These are phyloP conservation scores for Ips typographus DNA, from an alignment of 1,140 invertebrate species.

Conservation along the genomic window DNA sequence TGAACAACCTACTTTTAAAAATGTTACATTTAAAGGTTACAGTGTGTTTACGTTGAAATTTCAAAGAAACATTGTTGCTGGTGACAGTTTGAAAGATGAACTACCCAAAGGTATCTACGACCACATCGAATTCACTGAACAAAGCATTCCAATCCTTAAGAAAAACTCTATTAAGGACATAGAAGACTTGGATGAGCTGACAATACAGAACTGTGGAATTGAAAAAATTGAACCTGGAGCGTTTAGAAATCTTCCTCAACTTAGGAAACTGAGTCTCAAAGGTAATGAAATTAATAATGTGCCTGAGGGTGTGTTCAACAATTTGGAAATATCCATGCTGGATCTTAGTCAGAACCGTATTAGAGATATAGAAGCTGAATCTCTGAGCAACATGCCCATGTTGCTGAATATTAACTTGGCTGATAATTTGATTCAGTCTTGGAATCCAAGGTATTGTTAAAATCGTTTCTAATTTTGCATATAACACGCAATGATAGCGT, in stretches of 20 bases:
- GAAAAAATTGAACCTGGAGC: constrained; percentile 36
- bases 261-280: constrained; percentile 33
- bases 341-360: constrained; percentile 38
- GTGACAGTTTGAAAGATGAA: constrained; percentile 33
- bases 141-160: constrained; percentile 37
- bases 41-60: constrained; percentile 40
- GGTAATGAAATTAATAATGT: constrained; percentile 34
- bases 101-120: constrained; percentile 35
- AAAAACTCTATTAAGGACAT: constrained; percentile 35
- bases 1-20: constrained; percentile 32
- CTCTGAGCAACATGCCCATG: constrained; percentile 34
- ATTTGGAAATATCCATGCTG: constrained; percentile 29
- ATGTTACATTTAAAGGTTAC: constrained; percentile 37
- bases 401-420: constrained; percentile 36
- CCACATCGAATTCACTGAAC: constrained; percentile 33
- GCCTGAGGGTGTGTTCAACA: constrained; percentile 34
- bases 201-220: constrained; percentile 35
- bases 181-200: constrained; percentile 38
- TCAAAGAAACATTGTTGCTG: constrained; percentile 28
- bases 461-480: background rate
- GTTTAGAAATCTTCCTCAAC: constrained; percentile 35
- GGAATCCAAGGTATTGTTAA: constrained; percentile 23
- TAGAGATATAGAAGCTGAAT: constrained; percentile 18
- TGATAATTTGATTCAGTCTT: constrained; percentile 31
- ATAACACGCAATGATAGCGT: too few relatives aligned